A percentile compares a stretch with the other conserved stretches of the same genome.
Evolutionary conservation across 2,113 vertebrate genomes (phyloP).

Genomic region (Drymodes brunneopygia): DNA sequence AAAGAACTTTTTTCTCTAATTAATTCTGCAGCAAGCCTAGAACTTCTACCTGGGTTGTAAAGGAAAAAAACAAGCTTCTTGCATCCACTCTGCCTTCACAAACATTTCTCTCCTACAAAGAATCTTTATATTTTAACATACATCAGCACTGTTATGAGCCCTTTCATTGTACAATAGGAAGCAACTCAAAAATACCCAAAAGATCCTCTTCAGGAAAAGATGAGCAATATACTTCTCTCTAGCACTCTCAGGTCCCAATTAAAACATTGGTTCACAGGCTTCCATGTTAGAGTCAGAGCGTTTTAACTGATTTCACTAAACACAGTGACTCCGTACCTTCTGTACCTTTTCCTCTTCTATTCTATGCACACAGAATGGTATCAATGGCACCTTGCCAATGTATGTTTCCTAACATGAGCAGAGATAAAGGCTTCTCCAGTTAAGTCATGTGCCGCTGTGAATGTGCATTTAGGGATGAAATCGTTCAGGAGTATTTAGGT

Average conservation of each 20-base stretch:
- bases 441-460: neutral
- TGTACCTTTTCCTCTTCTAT: neutral
- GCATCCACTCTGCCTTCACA: neutral
- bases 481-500: slow-evolving; percentile 50
- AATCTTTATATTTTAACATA: neutral
- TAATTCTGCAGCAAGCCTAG: neutral
- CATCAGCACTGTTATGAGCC: neutral
- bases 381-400: neutral
- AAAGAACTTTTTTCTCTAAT: neutral
- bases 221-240: neutral
- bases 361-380: neutral
- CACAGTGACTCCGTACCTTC: neutral
- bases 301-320: neutral
- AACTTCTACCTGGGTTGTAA: neutral
- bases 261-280: neutral
- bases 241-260: neutral
- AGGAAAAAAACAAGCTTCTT: neutral
- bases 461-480: slow-evolving; percentile 30
- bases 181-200: neutral
- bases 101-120: neutral
- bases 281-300: neutral
- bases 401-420: neutral
- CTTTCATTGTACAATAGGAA: neutral
- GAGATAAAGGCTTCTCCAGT: neutral
- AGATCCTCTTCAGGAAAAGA: neutral